Evolutionary conservation across 2,113 vertebrate genomes (phyloP).

Genomic region (Zapus hudsonius): DNA sequence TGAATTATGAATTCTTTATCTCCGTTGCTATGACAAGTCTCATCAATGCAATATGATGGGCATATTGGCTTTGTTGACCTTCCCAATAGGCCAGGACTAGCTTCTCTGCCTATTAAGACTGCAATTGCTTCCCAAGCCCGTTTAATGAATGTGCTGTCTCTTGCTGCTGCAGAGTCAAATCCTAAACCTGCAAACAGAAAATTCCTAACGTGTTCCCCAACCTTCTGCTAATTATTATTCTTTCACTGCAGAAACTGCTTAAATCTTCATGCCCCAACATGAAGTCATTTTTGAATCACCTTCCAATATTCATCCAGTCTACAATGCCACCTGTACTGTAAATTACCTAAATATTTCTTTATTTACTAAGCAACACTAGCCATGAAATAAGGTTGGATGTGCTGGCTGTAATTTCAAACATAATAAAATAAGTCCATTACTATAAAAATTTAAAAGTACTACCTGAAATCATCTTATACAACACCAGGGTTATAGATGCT

Average conservation of each 20-base stretch:
- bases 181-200: neutral
- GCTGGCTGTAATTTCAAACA: neutral
- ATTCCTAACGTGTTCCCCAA: neutral
- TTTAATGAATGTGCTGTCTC: neutral
- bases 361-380: neutral
- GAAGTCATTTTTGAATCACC: neutral
- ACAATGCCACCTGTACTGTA: neutral
- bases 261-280: neutral
- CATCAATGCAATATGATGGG: neutral
- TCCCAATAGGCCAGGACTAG: neutral
- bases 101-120: neutral
- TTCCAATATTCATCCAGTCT: neutral
- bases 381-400: neutral
- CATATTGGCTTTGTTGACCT: neutral
- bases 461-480: neutral
- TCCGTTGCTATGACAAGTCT: neutral
- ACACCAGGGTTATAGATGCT: neutral
- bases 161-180: neutral
- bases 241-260: neutral
- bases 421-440: neutral
- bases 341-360: slow-evolving; percentile 31
- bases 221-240: neutral
- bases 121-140: neutral
- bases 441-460: neutral
- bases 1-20: neutral